Evolutionary conservation across 2,113 vertebrate genomes (phyloP).

Genomic region (Mellivora capensis): DNA sequence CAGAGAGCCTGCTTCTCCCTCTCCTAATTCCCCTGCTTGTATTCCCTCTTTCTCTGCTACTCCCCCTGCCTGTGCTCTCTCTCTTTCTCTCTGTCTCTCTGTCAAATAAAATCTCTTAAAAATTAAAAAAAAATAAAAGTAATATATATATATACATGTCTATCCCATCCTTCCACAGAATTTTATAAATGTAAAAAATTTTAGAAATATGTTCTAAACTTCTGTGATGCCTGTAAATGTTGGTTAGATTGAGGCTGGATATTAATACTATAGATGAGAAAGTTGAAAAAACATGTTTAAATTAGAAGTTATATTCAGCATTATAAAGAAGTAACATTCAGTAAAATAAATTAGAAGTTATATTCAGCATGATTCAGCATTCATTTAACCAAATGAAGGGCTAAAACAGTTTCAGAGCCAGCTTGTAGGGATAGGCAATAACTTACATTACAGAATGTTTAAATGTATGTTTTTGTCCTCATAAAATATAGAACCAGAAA

Average conservation of each 20-base stretch:
- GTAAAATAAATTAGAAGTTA: neutral
- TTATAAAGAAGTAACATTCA: neutral
- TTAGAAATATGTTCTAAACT: neutral
- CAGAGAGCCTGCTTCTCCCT: neutral
- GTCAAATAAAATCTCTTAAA: neutral
- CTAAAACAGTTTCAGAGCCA: neutral
- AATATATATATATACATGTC: neutral
- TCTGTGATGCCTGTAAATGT: neutral
- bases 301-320: neutral
- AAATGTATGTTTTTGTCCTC: neutral
- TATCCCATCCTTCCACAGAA: neutral
- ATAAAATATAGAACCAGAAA: constrained; percentile 10
- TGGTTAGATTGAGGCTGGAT: neutral
- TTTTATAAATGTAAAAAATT: neutral
- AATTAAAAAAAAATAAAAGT: neutral
- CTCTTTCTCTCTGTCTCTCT: no score
- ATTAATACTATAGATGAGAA: neutral
- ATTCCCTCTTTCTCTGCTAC: no score
- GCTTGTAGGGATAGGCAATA: neutral
- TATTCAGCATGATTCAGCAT: neutral
- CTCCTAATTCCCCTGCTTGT: neutral
- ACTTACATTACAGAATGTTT: constrained; percentile 11
- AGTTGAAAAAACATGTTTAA: constrained; percentile 8
- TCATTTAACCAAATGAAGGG: neutral
- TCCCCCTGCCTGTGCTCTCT: no score